Percentiles rank a stretch among this genome's conserved stretches.
These are phyloP conservation scores for Adrianichthys oophorus DNA, from an alignment of 2,797 vertebrate species.

Conservation along the genomic window DNA sequence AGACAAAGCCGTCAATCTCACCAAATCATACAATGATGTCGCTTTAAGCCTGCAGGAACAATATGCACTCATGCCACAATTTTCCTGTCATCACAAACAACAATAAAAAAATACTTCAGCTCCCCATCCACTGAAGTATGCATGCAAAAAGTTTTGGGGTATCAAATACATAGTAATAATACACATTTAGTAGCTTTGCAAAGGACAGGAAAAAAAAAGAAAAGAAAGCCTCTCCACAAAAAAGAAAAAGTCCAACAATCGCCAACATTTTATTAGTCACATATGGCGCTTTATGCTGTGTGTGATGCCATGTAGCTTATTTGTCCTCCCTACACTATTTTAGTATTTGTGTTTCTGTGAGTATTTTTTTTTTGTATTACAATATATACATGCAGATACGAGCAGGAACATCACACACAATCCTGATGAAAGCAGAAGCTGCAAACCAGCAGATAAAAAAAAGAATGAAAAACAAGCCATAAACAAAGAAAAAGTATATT, in stretches of 20 bases:
- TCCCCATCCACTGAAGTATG: conserved; percentile 63
- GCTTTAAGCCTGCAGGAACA: conserved; percentile 37
- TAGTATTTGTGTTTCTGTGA: conserved; percentile 64
- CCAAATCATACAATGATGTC: conserved; percentile 26
- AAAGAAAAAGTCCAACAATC: conserved; percentile 46
- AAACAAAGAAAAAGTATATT: conserved; percentile 19
- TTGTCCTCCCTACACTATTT: conserved; percentile 63
- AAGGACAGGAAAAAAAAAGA: conserved; percentile 49
- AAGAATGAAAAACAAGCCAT: conserved; percentile 26
- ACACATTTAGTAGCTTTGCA: conserved; percentile 73
- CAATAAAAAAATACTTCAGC: conserved; percentile 57
- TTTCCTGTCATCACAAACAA: conserved; percentile 54
- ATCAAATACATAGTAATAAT: conserved; percentile 78
- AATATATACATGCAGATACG: conserved; percentile 71
- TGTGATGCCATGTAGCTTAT: conserved; percentile 66
- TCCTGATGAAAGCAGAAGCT: conserved; percentile 56
- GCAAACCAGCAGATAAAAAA: conserved; percentile 61
- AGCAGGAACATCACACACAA: conserved; percentile 57
- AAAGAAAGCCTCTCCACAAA: conserved; percentile 55
- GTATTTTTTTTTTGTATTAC: conserved; percentile 52
- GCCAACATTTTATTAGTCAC: conserved; percentile 67
- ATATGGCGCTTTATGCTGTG: conserved; percentile 66
- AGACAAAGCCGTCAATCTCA: conserved; percentile 34
- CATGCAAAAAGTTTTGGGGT: conserved; percentile 78
- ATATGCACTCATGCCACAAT: conserved; percentile 40